phyloP scores from a whole-genome alignment of 2,888 invertebrate genomes.

The Fragum sueziense region DNA sequence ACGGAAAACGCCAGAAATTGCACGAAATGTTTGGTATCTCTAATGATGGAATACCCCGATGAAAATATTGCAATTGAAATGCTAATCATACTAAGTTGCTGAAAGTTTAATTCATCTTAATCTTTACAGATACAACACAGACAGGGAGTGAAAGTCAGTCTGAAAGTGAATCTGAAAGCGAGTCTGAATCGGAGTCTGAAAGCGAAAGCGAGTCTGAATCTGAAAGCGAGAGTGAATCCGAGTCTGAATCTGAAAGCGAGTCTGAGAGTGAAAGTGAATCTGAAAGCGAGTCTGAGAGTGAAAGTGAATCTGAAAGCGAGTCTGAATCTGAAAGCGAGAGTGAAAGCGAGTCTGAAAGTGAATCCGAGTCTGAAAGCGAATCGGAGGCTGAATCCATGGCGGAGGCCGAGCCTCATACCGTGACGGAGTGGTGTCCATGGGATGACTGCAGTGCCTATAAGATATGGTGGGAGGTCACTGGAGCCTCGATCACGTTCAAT shows the following conservation, averaged over 20 bases:
- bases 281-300: conserved; percentile 78
- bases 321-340: conserved; percentile 1
- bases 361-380: not conserved
- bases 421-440: conserved; percentile 10
- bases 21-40: too few species aligned
- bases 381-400: not conserved
- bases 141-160: not conserved
- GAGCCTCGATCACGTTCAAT: conserved; percentile 1
- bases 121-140: not conserved
- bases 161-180: not conserved
- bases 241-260: conserved; percentile 20
- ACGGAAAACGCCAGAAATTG: too few species aligned
- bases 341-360: conserved; percentile 8
- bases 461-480: not conserved
- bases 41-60: too few species aligned
- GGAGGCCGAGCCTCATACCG: not conserved
- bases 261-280: conserved; percentile 24
- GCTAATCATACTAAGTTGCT: too few species aligned
- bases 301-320: conserved; percentile 73
- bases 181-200: not conserved
- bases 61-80: too few species aligned
- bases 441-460: not conserved
- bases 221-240: conserved; percentile 9
- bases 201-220: not conserved
- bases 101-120: too few species aligned